phyloP scores from a whole-genome alignment of 2,797 vertebrate genomes.

The Neopelma chrysocephalum region DNA sequence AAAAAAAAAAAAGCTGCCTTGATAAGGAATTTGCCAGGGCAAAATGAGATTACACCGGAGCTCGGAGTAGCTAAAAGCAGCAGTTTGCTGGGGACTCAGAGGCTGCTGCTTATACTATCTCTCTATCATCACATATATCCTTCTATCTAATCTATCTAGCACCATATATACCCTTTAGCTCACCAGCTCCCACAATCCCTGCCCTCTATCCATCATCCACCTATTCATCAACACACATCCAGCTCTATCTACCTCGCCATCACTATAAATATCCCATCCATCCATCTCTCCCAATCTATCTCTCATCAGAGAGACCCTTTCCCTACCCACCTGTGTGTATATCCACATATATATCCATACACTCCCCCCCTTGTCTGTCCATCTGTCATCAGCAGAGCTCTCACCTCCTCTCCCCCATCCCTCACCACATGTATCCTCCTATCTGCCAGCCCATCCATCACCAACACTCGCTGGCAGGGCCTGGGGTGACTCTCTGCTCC shows the following conservation, averaged over 20 bases:
- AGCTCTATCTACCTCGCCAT: constrained; percentile 59
- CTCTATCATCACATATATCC: constrained; percentile 51
- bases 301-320: constrained; percentile 49
- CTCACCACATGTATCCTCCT: neutral
- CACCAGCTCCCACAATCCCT: constrained; percentile 34
- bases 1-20: neutral
- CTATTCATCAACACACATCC: constrained; percentile 65
- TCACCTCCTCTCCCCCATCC: neutral
- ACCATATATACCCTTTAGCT: constrained; percentile 55
- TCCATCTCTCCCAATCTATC: constrained; percentile 54
- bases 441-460: constrained; percentile 16
- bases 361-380: neutral
- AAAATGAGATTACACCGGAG: constrained; percentile 16
- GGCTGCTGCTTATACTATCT: constrained; percentile 21
- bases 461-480: neutral
- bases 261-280: constrained; percentile 71
- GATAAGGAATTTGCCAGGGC: constrained; percentile 50
- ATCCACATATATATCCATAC: neutral
- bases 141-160: constrained; percentile 63
- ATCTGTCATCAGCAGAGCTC: constrained; percentile 1
- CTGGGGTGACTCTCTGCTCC: neutral
- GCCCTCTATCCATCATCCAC: constrained; percentile 70
- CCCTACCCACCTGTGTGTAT: neutral
- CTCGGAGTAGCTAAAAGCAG: constrained; percentile 8
- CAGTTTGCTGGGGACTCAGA: neutral